phyloP scores from a whole-genome alignment of 2,797 vertebrate species.

The Chrosomus eos region DNA sequence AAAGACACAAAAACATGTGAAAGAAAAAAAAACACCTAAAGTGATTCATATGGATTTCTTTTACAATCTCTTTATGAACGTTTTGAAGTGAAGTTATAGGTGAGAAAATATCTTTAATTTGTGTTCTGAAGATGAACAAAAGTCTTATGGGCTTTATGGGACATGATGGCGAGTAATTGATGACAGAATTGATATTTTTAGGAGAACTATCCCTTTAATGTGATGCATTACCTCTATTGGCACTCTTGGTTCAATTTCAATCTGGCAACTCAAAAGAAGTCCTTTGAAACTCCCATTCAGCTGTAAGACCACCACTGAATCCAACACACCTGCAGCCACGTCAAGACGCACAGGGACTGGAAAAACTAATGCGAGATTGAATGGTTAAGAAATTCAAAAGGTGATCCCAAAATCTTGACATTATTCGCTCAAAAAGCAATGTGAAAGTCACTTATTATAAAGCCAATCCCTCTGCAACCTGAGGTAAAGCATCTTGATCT shows the following conservation, averaged over 20 bases:
- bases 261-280: slow-evolving; percentile 63
- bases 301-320: slow-evolving; percentile 61
- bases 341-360: slow-evolving; percentile 54
- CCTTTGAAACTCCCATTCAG: slow-evolving; percentile 57
- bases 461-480: neutral
- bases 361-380: slow-evolving; percentile 57
- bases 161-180: neutral
- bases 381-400: neutral
- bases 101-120: too few species aligned
- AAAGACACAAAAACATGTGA: neutral
- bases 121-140: neutral
- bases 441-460: neutral
- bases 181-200: neutral
- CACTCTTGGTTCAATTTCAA: slow-evolving; percentile 43
- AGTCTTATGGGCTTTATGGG: neutral
- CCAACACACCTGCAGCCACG: slow-evolving; percentile 44
- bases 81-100: neutral
- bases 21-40: neutral
- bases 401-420: neutral
- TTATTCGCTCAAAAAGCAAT: neutral
- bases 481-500: neutral
- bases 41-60: too few species aligned
- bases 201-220: neutral
- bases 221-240: slow-evolving; percentile 50
- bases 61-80: neutral